phyloP scores from a whole-genome alignment of 2,797 vertebrate genomes.

The Hippoglossus hippoglossus region DNA sequence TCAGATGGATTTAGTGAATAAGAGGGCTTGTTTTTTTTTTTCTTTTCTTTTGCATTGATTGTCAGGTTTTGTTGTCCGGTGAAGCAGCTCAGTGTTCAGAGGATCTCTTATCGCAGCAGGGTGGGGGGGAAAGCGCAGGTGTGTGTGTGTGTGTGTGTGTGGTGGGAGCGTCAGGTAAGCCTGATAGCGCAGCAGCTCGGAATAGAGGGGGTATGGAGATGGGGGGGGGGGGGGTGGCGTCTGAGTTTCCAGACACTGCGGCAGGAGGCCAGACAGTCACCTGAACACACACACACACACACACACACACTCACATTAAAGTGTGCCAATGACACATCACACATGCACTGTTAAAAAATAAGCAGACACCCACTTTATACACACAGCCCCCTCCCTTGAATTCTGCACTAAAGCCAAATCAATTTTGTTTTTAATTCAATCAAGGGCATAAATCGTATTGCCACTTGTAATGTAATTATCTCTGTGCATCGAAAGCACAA shows the following conservation, averaged over 20 bases:
- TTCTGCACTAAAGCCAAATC: slow-evolving; percentile 42
- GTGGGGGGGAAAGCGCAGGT: slow-evolving; percentile 44
- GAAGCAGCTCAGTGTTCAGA: slow-evolving; percentile 58
- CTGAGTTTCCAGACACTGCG: slow-evolving; percentile 89
- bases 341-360: slow-evolving; percentile 14
- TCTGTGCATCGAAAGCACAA: slow-evolving; percentile 53
- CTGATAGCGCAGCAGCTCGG: slow-evolving; percentile 65
- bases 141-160: slow-evolving; percentile 7
- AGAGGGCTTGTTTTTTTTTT: slow-evolving; percentile 22
- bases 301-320: slow-evolving; percentile 51
- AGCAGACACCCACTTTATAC: slow-evolving; percentile 12
- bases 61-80: slow-evolving; percentile 56
- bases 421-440: slow-evolving; percentile 69
- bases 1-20: slow-evolving; percentile 62
- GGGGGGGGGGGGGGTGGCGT: slow-evolving; percentile 60
- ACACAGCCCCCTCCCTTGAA: slow-evolving; percentile 19
- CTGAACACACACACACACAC: slow-evolving; percentile 73
- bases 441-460: slow-evolving; percentile 44
- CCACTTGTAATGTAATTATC: slow-evolving; percentile 59
- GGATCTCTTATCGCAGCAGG: slow-evolving; percentile 68
- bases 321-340: slow-evolving; percentile 8
- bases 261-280: slow-evolving; percentile 84
- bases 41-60: slow-evolving; percentile 38
- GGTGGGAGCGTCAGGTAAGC: slow-evolving; percentile 60
- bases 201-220: slow-evolving; percentile 44